Evolutionary conservation across 2,888 invertebrate species (phyloP).

Genomic region (Geophilus truncorum): DNA sequence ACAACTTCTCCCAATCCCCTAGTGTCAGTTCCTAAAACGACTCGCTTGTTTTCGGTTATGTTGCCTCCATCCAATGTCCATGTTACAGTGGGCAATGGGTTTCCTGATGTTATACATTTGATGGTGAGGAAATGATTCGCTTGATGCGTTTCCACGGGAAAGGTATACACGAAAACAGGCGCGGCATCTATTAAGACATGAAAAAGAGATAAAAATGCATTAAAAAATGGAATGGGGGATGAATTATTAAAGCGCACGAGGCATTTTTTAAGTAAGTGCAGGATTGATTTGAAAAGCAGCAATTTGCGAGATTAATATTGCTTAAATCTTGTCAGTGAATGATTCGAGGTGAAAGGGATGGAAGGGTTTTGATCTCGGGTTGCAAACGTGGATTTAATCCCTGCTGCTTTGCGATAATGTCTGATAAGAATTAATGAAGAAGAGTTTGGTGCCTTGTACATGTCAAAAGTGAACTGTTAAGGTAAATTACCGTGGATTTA

Average conservation of each 20-base stretch:
- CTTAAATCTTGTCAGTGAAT: not conserved
- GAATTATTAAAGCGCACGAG: not conserved
- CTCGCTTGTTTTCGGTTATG: slow-evolving; percentile 40
- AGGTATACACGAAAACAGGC: slow-evolving; percentile 43
- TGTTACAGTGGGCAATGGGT: slow-evolving; percentile 46
- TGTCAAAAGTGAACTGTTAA: not conserved
- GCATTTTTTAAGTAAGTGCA: not conserved
- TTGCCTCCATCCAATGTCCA: slow-evolving; percentile 44
- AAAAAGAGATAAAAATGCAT: not conserved
- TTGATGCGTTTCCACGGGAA: slow-evolving; percentile 44
- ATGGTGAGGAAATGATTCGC: slow-evolving; percentile 46
- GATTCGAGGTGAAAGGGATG: not conserved
- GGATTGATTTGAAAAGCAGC: not conserved
- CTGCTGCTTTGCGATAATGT: not conserved
- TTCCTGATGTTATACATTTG: slow-evolving; percentile 48
- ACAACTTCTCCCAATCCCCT: slow-evolving; percentile 45
- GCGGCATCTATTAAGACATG: slow-evolving; percentile 44
- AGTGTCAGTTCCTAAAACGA: slow-evolving; percentile 41
- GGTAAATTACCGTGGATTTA: not conserved
- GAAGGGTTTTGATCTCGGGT: not conserved
- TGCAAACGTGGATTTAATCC: not conserved
- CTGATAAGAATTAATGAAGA: not conserved
- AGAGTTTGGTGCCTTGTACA: not conserved
- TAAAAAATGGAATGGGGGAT: not conserved
- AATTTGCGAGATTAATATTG: not conserved